Percentiles rank a stretch among this genome's conserved stretches.
Conservation (phyloP, 2,113 vertebrate genomes). For the Pomatorhinus ruficollis region DNA sequence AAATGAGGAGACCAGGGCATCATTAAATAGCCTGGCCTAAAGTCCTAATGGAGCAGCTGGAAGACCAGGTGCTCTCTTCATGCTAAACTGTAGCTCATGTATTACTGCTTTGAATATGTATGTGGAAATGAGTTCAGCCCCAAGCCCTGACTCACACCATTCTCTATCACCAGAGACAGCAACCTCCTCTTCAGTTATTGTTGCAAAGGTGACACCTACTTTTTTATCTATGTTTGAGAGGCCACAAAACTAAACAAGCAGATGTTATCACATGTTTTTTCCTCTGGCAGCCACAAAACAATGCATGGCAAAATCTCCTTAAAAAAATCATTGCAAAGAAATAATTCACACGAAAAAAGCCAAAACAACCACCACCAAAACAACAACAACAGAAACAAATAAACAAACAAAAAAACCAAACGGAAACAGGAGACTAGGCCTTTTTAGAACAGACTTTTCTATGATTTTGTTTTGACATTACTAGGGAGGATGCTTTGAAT, state of each 20-base stretch:
- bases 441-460: neutral
- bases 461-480: neutral
- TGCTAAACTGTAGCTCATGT: neutral
- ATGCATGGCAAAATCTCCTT: neutral
- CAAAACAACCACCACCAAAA: neutral
- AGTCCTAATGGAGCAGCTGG: constrained; percentile 28
- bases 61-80: neutral
- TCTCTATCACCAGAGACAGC: neutral
- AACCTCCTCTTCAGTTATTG: neutral
- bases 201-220: neutral
- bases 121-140: neutral
- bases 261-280: neutral
- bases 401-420: neutral
- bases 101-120: constrained; percentile 7
- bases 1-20: neutral
- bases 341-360: too few relatives aligned
- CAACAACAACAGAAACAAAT: too few relatives aligned
- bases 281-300: neutral
- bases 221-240: neutral
- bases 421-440: neutral
- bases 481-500: neutral
- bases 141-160: neutral
- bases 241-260: neutral
- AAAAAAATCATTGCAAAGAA: neutral
- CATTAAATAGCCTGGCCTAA: constrained; percentile 48